Conservation (phyloP, 2,113 vertebrate genomes). For the Erinaceus europaeus region DNA sequence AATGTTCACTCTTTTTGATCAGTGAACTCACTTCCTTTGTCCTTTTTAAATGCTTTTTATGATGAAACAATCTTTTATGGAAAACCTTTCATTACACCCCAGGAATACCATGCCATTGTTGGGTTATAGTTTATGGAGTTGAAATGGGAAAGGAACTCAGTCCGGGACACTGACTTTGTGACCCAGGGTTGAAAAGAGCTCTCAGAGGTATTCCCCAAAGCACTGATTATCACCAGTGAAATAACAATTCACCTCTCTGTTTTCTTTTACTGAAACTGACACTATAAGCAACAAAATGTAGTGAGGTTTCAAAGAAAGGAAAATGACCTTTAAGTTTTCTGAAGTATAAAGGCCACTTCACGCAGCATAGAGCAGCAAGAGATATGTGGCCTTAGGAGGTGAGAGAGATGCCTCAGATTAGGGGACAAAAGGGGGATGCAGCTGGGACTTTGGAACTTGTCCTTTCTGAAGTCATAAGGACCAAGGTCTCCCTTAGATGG, state of each 20-base stretch:
- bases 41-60: constrained; percentile 1
- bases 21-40: neutral
- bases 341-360: constrained; percentile 62
- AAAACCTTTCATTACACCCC: neutral
- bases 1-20: constrained; percentile 6
- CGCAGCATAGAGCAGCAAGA: constrained; percentile 65
- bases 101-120: neutral
- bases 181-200: constrained; percentile 52
- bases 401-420: constrained; percentile 65
- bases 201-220: constrained; percentile 47
- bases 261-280: constrained; percentile 76
- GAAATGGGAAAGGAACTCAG: constrained; percentile 19
- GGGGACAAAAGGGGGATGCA: constrained; percentile 54
- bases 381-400: constrained; percentile 63
- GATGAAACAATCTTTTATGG: constrained; percentile 6
- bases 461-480: constrained; percentile 52
- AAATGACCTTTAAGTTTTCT: constrained; percentile 81
- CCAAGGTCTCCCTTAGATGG: constrained; percentile 29
- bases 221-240: constrained; percentile 59
- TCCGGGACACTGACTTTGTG: constrained; percentile 55
- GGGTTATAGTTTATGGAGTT: constrained; percentile 14
- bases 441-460: constrained; percentile 14
- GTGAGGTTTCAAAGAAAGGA: constrained; percentile 74
- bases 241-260: constrained; percentile 66
- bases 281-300: constrained; percentile 76